Conservation (phyloP, 1,140 invertebrate genomes). For the Cryptotermes secundus region DNA sequence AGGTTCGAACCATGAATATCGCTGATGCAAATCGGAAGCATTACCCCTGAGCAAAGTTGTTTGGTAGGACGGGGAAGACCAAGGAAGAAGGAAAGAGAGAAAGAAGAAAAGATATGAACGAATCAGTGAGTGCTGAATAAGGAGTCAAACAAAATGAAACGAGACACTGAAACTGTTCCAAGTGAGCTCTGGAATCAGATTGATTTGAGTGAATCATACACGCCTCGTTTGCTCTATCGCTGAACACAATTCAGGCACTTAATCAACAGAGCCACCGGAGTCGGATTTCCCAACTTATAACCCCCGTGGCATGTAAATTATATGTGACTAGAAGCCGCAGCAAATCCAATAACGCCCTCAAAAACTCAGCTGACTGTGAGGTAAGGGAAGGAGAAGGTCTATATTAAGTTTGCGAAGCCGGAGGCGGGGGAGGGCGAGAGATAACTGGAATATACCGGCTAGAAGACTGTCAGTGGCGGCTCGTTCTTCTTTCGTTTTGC, state of each 20-base stretch:
- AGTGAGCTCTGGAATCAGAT: background rate
- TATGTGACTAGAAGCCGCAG: conserved; percentile 10
- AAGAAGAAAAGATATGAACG: background rate
- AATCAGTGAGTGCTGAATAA: background rate
- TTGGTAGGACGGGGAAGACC: no score
- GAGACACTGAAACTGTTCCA: no score
- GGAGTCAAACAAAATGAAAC: background rate
- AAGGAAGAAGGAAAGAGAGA: background rate
- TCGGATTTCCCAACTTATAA: background rate
- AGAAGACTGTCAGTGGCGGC: background rate
- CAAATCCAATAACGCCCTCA: conserved; percentile 16
- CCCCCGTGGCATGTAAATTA: background rate
- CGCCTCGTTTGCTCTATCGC: background rate
- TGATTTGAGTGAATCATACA: background rate
- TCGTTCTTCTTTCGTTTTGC: background rate
- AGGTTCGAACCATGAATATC: no score
- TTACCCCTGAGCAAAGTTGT: no score
- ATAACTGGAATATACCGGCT: background rate
- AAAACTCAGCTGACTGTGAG: background rate
- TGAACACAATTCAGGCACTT: background rate
- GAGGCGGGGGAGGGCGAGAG: no score
- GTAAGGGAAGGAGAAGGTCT: background rate
- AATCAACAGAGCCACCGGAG: background rate
- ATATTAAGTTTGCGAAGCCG: conserved; percentile 5
- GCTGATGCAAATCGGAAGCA: no score